A percentile compares a stretch with the other conserved stretches of the same genome.
These are phyloP conservation scores for Encarsia formosa DNA, from an alignment of 2,888 invertebrate species.

Conservation along the genomic window DNA sequence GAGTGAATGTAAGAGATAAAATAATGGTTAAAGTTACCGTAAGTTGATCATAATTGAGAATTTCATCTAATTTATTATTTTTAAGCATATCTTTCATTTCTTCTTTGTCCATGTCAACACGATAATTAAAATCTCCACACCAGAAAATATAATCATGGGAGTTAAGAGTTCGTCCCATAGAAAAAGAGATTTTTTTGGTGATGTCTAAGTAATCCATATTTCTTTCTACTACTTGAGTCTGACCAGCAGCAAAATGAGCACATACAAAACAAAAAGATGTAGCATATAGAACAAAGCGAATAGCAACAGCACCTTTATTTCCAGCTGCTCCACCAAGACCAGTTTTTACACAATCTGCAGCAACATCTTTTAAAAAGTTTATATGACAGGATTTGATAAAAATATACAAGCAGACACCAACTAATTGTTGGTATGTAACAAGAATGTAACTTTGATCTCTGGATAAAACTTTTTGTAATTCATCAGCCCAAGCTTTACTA, in stretches of 20 bases:
- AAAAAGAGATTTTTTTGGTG: conserved; percentile 82
- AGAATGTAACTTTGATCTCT: conserved; percentile 84
- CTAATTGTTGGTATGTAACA: conserved; percentile 89
- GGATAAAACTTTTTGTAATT: conserved; percentile 86
- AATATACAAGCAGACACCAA: conserved; percentile 95
- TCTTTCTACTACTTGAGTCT: conserved; percentile 89
- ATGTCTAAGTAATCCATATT: conserved; percentile 98
- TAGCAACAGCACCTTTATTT: conserved; percentile 94
- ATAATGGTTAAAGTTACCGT: conserved; percentile 45
- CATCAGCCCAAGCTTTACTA: conserved; percentile 92
- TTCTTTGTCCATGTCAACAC: conserved; percentile 92
- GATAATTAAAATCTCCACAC: conserved; percentile 99
- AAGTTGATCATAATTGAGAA: conserved; percentile 86
- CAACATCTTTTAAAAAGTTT: conserved; percentile 86
- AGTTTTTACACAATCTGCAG: conserved; percentile 94
- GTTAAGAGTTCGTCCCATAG: conserved; percentile 86
- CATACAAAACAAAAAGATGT: conserved; percentile 97
- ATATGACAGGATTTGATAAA: conserved; percentile 88
- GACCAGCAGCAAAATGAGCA: conserved; percentile 98
- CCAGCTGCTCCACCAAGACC: conserved; percentile 95
- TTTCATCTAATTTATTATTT: conserved; percentile 67
- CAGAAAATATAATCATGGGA: conserved; percentile 98
- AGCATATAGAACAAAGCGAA: conserved; percentile 85
- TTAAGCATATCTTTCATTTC: conserved; percentile 82
- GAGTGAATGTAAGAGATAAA: no score